A percentile compares a stretch with the other conserved stretches of the same genome.
phyloP scores from a whole-genome alignment of 2,113 vertebrate genomes.

The Ceyx margarethae region DNA sequence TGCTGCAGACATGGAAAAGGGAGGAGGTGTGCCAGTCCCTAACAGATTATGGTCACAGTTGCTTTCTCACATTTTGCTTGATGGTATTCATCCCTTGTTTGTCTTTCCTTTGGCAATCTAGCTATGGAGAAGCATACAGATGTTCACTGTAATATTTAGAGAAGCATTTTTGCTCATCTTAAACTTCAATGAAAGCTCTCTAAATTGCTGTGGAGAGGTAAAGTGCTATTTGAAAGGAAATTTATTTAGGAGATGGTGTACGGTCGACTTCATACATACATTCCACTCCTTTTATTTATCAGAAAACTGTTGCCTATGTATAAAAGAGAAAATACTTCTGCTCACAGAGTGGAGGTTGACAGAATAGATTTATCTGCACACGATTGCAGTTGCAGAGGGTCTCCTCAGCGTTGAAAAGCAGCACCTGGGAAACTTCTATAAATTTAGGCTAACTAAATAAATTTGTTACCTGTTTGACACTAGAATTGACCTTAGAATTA shows the following conservation, averaged over 20 bases:
- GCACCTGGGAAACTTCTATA: neutral
- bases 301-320: neutral
- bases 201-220: neutral
- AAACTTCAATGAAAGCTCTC: neutral
- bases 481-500: neutral
- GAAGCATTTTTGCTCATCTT: neutral
- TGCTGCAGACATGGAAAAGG: neutral
- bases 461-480: neutral
- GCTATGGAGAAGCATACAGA: neutral
- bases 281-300: neutral
- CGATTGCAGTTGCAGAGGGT: neutral
- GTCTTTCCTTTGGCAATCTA: neutral
- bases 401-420: neutral
- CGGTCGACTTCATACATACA: neutral
- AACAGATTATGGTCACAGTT: neutral
- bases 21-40: neutral
- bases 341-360: neutral
- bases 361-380: neutral
- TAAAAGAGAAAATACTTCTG: neutral
- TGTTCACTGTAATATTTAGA: neutral
- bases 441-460: neutral
- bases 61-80: neutral
- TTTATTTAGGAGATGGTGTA: neutral
- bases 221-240: neutral
- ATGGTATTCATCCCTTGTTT: neutral